Percentiles rank a stretch among this genome's conserved stretches.
These are phyloP conservation scores for Aplodontia rufa DNA, from an alignment of 2,113 vertebrate species.

Conservation along the genomic window DNA sequence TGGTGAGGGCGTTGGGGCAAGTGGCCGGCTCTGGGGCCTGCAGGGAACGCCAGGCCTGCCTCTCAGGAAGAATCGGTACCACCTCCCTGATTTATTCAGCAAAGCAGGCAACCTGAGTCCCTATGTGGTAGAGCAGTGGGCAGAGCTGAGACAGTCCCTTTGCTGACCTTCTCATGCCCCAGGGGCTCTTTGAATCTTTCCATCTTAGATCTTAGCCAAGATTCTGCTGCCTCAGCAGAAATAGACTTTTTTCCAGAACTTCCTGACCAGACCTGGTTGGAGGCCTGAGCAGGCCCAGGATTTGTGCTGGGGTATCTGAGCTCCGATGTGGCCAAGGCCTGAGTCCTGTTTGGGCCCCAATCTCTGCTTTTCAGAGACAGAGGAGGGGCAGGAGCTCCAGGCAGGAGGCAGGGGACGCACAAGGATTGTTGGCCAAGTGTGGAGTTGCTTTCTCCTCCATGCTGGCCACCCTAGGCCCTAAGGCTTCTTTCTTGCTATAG, in stretches of 20 bases:
- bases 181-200: neutral
- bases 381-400: neutral
- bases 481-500: neutral
- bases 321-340: neutral
- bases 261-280: neutral
- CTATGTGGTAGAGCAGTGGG: neutral
- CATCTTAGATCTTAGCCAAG: neutral
- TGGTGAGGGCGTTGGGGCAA: neutral
- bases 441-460: too few species aligned
- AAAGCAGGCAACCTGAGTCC: neutral
- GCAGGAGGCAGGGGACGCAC: neutral
- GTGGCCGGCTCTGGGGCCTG: neutral
- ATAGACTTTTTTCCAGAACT: neutral
- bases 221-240: neutral
- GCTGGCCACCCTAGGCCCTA: neutral
- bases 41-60: neutral
- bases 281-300: neutral
- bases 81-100: neutral
- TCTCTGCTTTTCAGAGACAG: neutral
- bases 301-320: neutral
- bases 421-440: neutral
- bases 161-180: neutral
- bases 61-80: neutral
- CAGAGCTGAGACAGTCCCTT: neutral
- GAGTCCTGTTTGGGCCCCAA: neutral